Conservation (phyloP, 1,140 invertebrate species). For the Zaprionus vittiger region DNA sequence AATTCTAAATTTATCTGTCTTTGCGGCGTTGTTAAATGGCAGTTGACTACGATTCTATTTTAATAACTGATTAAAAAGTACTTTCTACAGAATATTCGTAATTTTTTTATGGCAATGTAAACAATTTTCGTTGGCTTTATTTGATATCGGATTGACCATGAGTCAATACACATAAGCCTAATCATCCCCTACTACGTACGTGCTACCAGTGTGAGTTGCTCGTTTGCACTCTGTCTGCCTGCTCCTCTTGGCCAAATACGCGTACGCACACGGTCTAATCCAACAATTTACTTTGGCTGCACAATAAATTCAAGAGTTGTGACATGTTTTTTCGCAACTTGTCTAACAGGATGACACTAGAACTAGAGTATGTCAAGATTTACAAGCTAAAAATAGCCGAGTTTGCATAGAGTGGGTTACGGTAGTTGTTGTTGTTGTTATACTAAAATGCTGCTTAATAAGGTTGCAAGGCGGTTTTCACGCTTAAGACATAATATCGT, state of each 20-base stretch:
- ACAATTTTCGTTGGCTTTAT: slow-evolving; percentile 2
- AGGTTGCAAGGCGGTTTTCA: slow-evolving; percentile 48
- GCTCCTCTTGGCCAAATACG: slow-evolving; percentile 17
- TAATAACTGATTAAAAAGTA: slow-evolving; percentile 6
- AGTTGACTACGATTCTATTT: background rate
- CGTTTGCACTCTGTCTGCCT: slow-evolving; percentile 2
- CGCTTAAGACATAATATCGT: slow-evolving; percentile 64
- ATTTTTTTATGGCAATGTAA: background rate
- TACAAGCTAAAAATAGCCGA: slow-evolving; percentile 10
- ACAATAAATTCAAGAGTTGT: slow-evolving; percentile 15
- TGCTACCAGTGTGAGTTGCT: slow-evolving; percentile 2
- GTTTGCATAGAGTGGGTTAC: slow-evolving; percentile 1
- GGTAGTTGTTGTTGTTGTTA: background rate
- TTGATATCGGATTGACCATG: slow-evolving; percentile 4
- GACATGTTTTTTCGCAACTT: slow-evolving; percentile 17
- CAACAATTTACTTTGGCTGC: slow-evolving; percentile 15
- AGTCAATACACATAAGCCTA: slow-evolving; percentile 15
- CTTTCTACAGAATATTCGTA: slow-evolving; percentile 2
- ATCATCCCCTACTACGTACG: background rate
- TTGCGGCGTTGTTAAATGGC: background rate
- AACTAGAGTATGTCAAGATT: slow-evolving; percentile 10
- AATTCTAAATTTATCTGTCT: background rate
- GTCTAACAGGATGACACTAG: slow-evolving; percentile 2
- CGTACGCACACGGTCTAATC: slow-evolving; percentile 12
- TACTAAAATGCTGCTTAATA: slow-evolving; percentile 35